A percentile compares a stretch with the other conserved stretches of the same genome.
phyloP scores from a whole-genome alignment of 53 echinoderm and acorn worm genomes.

The Apostichopus leukothele region DNA sequence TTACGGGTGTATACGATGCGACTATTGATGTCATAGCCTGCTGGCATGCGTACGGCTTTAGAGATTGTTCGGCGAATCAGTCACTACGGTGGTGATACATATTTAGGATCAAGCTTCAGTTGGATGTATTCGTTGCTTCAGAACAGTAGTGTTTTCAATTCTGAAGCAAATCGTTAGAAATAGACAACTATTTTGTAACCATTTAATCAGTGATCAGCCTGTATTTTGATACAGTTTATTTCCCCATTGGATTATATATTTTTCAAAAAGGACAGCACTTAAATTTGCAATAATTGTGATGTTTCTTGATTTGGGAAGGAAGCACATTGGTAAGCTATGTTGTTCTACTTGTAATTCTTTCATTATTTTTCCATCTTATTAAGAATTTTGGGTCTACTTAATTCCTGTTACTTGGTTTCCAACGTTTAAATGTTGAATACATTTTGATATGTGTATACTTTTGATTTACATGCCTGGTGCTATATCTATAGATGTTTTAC shows the following conservation, averaged over 20 bases:
- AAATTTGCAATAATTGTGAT: neutral
- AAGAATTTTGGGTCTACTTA: too few relatives aligned
- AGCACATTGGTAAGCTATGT: neutral
- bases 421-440: too few relatives aligned
- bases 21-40: slow-evolving; percentile 38
- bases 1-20: slow-evolving; percentile 40
- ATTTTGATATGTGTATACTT: too few relatives aligned
- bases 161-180: neutral
- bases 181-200: neutral
- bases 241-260: neutral
- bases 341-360: neutral
- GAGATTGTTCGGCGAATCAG: neutral
- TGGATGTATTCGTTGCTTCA: neutral
- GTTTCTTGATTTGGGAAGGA: slow-evolving; percentile 7
- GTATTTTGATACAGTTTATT: neutral
- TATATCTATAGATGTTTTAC: too few relatives aligned
- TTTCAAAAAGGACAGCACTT: neutral
- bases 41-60: slow-evolving; percentile 39
- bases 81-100: neutral
- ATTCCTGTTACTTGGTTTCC: too few relatives aligned
- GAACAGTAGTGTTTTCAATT: slow-evolving; percentile 2
- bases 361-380: too few relatives aligned
- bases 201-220: neutral
- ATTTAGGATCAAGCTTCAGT: neutral
- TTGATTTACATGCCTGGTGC: too few relatives aligned